Evolutionary conservation across 2,113 vertebrate species (phyloP), one percentile per base, ranked within the genome.

Genomic region (Myotis brandtii): DNA sequence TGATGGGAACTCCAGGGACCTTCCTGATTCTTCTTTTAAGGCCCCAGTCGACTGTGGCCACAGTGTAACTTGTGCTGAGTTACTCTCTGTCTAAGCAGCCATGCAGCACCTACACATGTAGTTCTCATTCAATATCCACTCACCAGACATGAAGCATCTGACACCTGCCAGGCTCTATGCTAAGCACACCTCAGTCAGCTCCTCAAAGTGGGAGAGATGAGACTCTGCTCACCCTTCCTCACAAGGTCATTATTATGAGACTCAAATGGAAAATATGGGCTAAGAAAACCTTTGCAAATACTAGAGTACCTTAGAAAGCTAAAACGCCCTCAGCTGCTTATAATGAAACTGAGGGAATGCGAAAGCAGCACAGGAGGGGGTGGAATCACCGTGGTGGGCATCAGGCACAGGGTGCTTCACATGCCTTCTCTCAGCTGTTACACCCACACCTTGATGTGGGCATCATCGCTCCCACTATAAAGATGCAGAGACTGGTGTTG

Each of bases 21-120:
- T 99, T 99, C 46, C 99, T 98, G 80, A 99, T 98, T 97, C 99
- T 99, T 64, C 99, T 99, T 62, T 99, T 99, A n/a, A 99, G 98
- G 93, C 99, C 99, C 97, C 99, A 98, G 98, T 99, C 99, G 97
- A 99, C 99, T 18, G 99, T 99, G 67, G 99, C 99, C 97, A 99
- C 98, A 88, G 99, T 99, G 84, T 99, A 99, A 98, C 99, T 99
- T 99, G 97, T 99, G 99, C 99, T 99, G 98, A 95, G 99, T 99
- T 89, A 99, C 99, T 75, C 99, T 99, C 97, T 99, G 99, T 52
- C 99, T 96, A 99, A 98, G 98, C 99, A 99, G 98, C 99, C 99
- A 97, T 99, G 59, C 59, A 27, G 23, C 59, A 62, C 46, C 34
- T 32, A 56, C 56, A 72, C 50, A 54, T 2, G 30, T 2, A 7